These are phyloP conservation scores for Luscinia megarhynchos DNA, from an alignment of 2,797 vertebrate genomes.

Conservation along the genomic window DNA sequence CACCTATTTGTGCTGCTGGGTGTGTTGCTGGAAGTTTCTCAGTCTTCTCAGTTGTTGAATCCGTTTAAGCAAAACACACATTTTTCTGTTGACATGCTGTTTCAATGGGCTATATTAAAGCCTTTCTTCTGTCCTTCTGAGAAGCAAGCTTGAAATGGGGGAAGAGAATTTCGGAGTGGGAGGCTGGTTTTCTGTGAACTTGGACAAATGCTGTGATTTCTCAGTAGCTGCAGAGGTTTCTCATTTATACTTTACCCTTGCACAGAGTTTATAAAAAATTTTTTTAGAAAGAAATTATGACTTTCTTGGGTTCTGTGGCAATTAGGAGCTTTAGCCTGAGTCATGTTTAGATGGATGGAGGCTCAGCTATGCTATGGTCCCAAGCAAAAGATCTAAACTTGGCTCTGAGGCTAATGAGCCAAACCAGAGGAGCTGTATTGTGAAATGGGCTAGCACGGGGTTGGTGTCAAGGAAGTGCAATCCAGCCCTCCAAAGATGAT, in stretches of 20 bases:
- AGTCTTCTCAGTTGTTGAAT: not conserved
- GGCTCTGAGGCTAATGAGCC: not conserved
- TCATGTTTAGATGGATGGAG: not conserved
- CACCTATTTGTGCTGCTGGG: not conserved
- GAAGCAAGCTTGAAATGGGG: not conserved
- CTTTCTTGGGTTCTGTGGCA: rapidly evolving
- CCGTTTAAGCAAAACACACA: not conserved
- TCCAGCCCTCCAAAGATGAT: not conserved
- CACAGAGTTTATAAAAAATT: not conserved
- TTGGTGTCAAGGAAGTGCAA: not conserved
- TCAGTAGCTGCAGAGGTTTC: not conserved
- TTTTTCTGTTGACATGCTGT: not conserved
- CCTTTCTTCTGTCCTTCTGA: not conserved
- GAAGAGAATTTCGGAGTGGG: not conserved
- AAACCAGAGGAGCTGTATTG: not conserved
- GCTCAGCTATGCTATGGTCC: not conserved
- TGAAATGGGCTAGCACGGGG: not conserved
- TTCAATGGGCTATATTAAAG: not conserved
- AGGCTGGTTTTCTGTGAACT: not conserved
- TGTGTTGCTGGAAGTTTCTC: not conserved
- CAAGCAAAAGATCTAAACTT: not conserved
- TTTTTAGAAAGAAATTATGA: not conserved
- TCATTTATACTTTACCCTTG: not conserved
- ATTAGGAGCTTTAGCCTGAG: not conserved
- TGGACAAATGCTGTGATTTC: not conserved